Percentiles rank a stretch among this genome's conserved stretches.
phyloP scores from a whole-genome alignment of 2,113 vertebrate species.

The Pycnonotus jocosus region DNA sequence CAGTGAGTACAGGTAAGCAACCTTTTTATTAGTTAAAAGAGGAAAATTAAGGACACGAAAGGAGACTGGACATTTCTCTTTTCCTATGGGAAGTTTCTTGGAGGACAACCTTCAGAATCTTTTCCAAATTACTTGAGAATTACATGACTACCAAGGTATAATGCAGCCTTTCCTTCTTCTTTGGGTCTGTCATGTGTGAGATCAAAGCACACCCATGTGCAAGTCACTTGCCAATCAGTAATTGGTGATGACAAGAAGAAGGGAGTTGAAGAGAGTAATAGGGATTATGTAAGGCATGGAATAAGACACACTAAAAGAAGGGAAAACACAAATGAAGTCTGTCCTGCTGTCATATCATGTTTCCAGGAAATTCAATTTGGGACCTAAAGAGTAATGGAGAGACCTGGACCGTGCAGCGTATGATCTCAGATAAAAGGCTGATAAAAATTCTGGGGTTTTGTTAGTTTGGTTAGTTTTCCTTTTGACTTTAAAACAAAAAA shows the following conservation, averaged over 20 bases:
- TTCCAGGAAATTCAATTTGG: not conserved
- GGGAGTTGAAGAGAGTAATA: not conserved
- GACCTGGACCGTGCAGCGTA: not conserved
- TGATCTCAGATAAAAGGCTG: not conserved
- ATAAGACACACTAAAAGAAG: not conserved
- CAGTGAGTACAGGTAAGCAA: not conserved
- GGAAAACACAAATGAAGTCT: not conserved
- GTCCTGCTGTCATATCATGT: not conserved
- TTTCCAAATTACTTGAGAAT: not conserved
- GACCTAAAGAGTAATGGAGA: not conserved
- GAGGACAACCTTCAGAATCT: not conserved
- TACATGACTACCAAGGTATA: not conserved
- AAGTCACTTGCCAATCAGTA: not conserved
- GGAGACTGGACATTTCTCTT: not conserved
- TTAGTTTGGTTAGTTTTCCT: not conserved
- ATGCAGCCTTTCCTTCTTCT: not conserved
- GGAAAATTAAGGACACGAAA: not conserved
- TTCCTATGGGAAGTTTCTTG: not conserved
- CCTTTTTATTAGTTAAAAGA: not conserved
- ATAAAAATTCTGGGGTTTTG: not conserved
- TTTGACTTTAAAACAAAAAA: not conserved
- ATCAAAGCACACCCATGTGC: not conserved
- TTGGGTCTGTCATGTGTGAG: not conserved
- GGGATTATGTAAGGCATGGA: not conserved
- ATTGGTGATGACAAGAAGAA: not conserved